Base-by-base conservation (phyloP, 1,140 invertebrate species). In the Helicorthomorpha holstii region DNA sequence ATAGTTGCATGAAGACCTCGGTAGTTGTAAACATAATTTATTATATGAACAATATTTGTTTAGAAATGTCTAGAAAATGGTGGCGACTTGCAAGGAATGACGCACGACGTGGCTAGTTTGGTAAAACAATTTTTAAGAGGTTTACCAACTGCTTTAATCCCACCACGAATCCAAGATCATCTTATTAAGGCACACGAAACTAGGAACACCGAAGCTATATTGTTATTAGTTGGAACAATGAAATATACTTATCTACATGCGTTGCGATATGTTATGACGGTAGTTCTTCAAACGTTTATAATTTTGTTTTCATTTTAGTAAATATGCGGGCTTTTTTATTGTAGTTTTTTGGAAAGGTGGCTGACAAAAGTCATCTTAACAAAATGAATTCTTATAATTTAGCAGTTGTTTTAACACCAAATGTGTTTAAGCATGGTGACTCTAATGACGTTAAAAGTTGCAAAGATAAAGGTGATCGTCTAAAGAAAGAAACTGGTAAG, bases 371-470 rank as follows among this genome's bases (percentile, higher is more conserved):
- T 41, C 72, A 75, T n/a, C 68, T 73, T 26, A 91, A 89, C 63
- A 81, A 81, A 67, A 91, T 91, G 86, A 75, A 78, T 59, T 67
- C 76, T 44, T 77, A 77, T 44, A 91, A 89, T 65, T 66, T 89
- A 38, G 80, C 85, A 1, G 81, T 85, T 57, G 78, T 88, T 16
- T 66, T 89, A 62, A 78, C 82, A 2, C 85, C 86, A 14, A 85
- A 83, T 63, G 70, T 91, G 44, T 34, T 34, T 34, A n/a, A n/a
- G n/a, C n/a, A 83, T 90, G 78, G 82, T 83, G n/a, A 61, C 82
- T 7, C 63, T 60, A 49, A 64, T 54, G 25, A 34, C 47, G 19
- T 7, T 66, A 70, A 64, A 72, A 71, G 63, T 71, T 64, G 23
- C 71, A 75, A 61, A 65, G 76, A 54, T 73, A 63, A 61, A 56